Percentiles rank a stretch among this genome's conserved stretches.
These are phyloP conservation scores for Cephalotes varians DNA, from an alignment of 2,888 invertebrate species.

Conservation along the genomic window DNA sequence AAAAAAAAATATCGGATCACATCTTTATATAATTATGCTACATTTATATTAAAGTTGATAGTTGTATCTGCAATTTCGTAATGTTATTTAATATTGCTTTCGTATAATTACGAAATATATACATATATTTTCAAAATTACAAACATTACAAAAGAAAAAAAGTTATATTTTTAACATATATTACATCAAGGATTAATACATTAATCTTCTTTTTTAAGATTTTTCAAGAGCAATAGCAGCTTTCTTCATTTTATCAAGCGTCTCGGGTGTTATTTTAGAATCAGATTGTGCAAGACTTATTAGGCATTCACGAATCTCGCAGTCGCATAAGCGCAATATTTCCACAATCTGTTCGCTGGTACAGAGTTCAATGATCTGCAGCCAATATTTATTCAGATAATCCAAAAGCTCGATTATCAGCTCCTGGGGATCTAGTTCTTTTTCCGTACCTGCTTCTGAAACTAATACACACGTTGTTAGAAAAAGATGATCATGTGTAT, in stretches of 20 bases:
- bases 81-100: background rate
- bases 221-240: background rate
- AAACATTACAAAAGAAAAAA: too few relatives aligned
- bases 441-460: background rate
- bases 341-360: background rate
- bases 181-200: background rate
- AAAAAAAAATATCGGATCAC: background rate
- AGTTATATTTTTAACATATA: background rate
- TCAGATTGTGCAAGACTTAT: background rate
- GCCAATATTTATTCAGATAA: background rate
- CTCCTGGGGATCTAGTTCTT: background rate
- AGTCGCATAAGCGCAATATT: background rate
- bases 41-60: background rate
- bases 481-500: background rate
- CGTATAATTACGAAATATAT: background rate
- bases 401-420: background rate
- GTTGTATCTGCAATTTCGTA: background rate
- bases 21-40: background rate
- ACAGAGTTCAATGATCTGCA: background rate
- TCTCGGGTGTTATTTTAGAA: background rate
- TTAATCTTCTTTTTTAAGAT: background rate
- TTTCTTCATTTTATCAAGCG: background rate
- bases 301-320: background rate
- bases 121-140: background rate
- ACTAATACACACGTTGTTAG: background rate